A percentile compares a stretch with the other conserved stretches of the same genome.
phyloP scores from a whole-genome alignment of 35 echinoderm and acorn worm species.

The Lytechinus pictus region DNA sequence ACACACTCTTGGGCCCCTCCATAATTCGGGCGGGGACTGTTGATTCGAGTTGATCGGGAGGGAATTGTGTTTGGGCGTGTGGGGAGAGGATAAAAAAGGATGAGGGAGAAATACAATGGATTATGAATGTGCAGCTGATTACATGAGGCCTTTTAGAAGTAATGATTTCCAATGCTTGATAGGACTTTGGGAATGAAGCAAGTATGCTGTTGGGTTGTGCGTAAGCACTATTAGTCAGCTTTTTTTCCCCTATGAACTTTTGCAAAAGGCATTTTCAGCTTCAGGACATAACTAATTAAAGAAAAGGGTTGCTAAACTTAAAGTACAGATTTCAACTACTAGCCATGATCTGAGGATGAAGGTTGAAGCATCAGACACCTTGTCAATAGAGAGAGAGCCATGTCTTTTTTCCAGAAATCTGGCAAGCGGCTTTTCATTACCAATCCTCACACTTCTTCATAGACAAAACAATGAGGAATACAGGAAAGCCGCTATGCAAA shows the following conservation, averaged over 20 bases:
- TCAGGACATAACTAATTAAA: not conserved
- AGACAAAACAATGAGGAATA: too few species aligned
- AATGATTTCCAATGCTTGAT: not conserved
- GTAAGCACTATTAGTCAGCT: not conserved
- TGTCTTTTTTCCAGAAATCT: too few species aligned
- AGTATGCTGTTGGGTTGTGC: not conserved
- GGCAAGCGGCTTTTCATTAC: too few species aligned
- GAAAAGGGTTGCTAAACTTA: too few species aligned
- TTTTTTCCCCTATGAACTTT: not conserved
- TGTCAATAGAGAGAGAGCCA: too few species aligned
- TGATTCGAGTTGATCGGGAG: not conserved
- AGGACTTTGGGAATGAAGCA: not conserved
- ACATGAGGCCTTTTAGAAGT: constrained; percentile 9
- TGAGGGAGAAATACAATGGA: constrained; percentile 25
- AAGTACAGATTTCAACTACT: too few species aligned
- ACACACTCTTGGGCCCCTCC: constrained; percentile 81
- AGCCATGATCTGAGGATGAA: too few species aligned
- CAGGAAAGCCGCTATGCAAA: too few species aligned
- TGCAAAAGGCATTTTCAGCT: not conserved
- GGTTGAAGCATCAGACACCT: too few species aligned
- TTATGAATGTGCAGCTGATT: constrained; percentile 19
- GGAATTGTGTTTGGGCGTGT: not conserved
- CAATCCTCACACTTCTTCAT: too few species aligned
- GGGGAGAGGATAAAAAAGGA: not conserved
- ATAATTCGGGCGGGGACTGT: constrained; percentile 84